phyloP scores from a whole-genome alignment of 2,113 vertebrate genomes.

The Albula goreensis region DNA sequence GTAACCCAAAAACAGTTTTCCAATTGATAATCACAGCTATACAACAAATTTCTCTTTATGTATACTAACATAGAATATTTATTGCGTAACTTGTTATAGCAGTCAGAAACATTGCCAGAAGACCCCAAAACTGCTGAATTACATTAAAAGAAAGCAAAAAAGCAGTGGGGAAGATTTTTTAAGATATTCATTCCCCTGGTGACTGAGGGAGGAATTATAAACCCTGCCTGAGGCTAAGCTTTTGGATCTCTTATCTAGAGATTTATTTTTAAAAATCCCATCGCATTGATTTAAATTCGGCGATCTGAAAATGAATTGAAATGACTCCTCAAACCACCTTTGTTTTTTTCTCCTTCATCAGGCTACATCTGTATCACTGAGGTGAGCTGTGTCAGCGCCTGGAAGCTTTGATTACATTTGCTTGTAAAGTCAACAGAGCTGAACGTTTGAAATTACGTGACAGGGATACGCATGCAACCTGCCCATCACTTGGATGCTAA shows the following conservation, averaged over 20 bases:
- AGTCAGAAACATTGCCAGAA: neutral
- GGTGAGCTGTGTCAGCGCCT: constrained; percentile 1
- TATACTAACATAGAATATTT: neutral
- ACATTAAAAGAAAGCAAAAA: constrained; percentile 33
- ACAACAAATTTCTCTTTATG: neutral
- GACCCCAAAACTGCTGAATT: constrained; percentile 24
- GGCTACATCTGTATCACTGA: neutral
- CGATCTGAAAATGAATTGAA: constrained; percentile 52
- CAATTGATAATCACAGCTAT: too few species aligned
- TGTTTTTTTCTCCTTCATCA: neutral
- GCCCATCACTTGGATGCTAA: neutral
- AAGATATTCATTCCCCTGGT: constrained; percentile 36
- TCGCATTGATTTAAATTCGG: constrained; percentile 49
- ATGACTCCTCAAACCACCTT: constrained; percentile 18
- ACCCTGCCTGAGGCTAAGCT: constrained; percentile 39
- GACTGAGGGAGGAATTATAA: constrained; percentile 38
- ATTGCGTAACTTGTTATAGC: neutral
- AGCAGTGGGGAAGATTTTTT: constrained; percentile 27
- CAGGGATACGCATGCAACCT: neutral
- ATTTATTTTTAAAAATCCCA: constrained; percentile 46
- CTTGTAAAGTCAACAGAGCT: constrained; percentile 6
- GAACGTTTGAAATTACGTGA: neutral
- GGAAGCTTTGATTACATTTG: constrained; percentile 6
- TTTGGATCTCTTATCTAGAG: constrained; percentile 41
- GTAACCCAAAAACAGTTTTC: neutral